Percentiles rank a stretch among this genome's conserved stretches.
Conservation (phyloP, 2,797 vertebrate genomes). For the Allenopithecus nigroviridis region DNA sequence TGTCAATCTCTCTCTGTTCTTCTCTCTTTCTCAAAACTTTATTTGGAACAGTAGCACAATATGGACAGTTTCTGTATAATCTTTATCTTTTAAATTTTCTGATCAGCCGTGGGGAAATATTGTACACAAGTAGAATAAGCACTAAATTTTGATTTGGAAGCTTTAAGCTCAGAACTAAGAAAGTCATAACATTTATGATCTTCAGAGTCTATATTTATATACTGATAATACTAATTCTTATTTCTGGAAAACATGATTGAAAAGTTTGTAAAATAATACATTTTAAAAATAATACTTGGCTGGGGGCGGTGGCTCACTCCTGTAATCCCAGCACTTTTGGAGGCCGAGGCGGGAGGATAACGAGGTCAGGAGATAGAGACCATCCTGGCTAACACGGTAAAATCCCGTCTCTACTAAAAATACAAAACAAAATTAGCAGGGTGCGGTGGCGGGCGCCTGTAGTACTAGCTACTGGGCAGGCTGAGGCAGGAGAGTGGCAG, state of each 20-base stretch:
- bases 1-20: not conserved
- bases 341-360: too few species aligned
- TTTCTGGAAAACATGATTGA: not conserved
- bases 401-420: too few species aligned
- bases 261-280: not conserved
- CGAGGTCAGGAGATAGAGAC: too few species aligned
- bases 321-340: too few species aligned
- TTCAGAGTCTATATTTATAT: not conserved
- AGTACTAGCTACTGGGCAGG: too few species aligned
- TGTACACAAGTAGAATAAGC: not conserved
- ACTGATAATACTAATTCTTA: not conserved
- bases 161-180: not conserved
- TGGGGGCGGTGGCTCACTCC: too few species aligned
- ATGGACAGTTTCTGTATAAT: constrained; percentile 1
- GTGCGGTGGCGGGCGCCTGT: too few species aligned
- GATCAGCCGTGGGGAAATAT: not conserved
- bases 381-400: too few species aligned
- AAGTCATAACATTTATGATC: not conserved
- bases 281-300: not conserved
- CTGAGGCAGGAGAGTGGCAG: too few species aligned
- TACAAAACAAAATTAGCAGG: too few species aligned
- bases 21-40: not conserved
- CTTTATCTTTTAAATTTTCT: not conserved
- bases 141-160: not conserved
- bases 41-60: constrained; percentile 7